Conservation (phyloP, 2,888 invertebrate species). For the Apotomis turbidana region DNA sequence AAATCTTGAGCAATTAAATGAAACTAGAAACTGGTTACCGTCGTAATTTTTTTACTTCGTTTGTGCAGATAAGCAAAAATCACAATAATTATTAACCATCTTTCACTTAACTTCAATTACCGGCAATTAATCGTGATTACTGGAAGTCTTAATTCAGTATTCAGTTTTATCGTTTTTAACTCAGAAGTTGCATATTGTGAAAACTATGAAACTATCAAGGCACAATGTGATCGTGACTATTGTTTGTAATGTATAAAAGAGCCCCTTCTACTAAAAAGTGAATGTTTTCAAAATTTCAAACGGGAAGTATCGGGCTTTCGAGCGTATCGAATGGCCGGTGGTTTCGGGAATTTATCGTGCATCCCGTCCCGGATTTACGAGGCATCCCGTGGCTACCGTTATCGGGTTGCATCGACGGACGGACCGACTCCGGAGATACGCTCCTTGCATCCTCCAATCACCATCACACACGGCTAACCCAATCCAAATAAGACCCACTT, state of each 20-base stretch:
- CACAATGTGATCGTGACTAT: background rate
- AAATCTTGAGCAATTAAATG: no score
- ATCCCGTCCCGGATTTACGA: conserved; percentile 60
- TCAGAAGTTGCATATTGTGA: no score
- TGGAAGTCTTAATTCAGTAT: no score
- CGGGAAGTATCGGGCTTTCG: conserved; percentile 48
- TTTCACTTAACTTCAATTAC: no score
- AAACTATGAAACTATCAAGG: background rate
- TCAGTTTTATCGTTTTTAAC: no score
- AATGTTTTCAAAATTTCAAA: conserved; percentile 9
- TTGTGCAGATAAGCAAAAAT: no score
- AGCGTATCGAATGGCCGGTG: conserved; percentile 64
- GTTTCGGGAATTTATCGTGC: conserved; percentile 61
- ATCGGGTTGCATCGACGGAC: conserved; percentile 51
- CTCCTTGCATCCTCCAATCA: conserved; percentile 50
- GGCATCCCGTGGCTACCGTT: conserved; percentile 61
- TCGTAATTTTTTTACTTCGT: no score
- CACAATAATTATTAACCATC: no score
- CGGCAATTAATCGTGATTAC: no score
- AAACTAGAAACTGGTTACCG: no score
- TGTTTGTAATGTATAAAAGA: conserved; percentile 3
- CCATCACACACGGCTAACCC: conserved; percentile 45
- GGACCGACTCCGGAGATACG: conserved; percentile 25
- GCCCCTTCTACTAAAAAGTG: background rate
- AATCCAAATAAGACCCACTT: conserved; percentile 14